Percentiles rank a stretch among this genome's conserved stretches.
phyloP scores from a whole-genome alignment of 2,113 vertebrate genomes.

The Rhombomys opimus region DNA sequence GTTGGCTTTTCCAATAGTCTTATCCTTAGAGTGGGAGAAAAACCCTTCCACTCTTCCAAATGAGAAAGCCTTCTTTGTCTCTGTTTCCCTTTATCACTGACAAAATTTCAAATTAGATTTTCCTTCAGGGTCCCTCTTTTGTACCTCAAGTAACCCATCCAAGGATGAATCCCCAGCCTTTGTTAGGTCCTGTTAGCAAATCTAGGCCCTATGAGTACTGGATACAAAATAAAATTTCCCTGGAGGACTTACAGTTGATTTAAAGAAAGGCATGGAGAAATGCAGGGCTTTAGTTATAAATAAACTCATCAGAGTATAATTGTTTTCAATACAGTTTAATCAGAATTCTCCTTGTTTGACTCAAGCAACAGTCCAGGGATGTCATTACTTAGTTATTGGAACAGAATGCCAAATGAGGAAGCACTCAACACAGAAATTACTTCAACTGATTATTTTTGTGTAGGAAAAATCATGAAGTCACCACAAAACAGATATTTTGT shows the following conservation, averaged over 20 bases:
- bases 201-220: background rate
- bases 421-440: slow-evolving; percentile 28
- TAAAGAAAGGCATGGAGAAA: background rate
- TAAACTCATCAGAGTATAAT: background rate
- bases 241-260: background rate
- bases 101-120: background rate
- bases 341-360: background rate
- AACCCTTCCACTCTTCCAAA: background rate
- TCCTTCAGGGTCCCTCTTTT: background rate
- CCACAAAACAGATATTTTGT: background rate
- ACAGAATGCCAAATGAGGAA: background rate
- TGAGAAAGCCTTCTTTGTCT: background rate
- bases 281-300: background rate
- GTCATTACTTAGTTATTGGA: slow-evolving; percentile 12
- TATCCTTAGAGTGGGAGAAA: background rate
- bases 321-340: slow-evolving; percentile 28
- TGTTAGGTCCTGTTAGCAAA: background rate
- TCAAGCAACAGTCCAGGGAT: background rate
- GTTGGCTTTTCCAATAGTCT: background rate
- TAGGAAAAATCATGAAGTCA: background rate
- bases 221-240: background rate
- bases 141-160: background rate
- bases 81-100: background rate
- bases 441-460: background rate
- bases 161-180: background rate